Evolutionary conservation across 2,113 vertebrate genomes (phyloP).

Genomic region (Merops nubicus): DNA sequence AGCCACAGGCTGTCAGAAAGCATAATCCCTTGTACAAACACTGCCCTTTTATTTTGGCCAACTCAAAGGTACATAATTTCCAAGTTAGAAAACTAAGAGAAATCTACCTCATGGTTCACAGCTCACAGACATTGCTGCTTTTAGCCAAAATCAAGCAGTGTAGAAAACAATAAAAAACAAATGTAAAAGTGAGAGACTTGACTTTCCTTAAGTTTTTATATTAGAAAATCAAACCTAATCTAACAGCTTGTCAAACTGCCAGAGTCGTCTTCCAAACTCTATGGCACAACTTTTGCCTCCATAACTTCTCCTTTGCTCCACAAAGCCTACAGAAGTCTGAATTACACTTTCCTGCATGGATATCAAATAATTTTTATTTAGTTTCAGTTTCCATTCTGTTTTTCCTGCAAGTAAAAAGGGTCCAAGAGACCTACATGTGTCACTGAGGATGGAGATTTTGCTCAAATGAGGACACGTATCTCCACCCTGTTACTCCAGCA

Average conservation of each 20-base stretch:
- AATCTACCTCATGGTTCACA: not conserved
- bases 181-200: not conserved
- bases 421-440: not conserved
- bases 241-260: not conserved
- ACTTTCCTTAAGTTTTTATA: not conserved
- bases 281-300: not conserved
- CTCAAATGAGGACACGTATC: fast-evolving
- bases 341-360: not conserved
- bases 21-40: not conserved
- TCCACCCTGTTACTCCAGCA: fast-evolving
- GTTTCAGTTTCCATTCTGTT: not conserved
- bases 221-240: not conserved
- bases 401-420: not conserved
- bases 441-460: fast-evolving
- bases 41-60: not conserved
- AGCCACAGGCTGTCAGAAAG: not conserved
- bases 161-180: not conserved
- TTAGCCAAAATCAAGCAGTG: not conserved
- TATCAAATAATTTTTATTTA: not conserved
- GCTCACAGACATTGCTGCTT: not conserved
- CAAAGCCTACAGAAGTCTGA: not conserved
- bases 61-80: not conserved
- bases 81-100: not conserved
- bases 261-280: not conserved
- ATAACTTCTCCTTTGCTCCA: not conserved